phyloP scores from a whole-genome alignment of 2,797 vertebrate species.

The Masticophis lateralis region DNA sequence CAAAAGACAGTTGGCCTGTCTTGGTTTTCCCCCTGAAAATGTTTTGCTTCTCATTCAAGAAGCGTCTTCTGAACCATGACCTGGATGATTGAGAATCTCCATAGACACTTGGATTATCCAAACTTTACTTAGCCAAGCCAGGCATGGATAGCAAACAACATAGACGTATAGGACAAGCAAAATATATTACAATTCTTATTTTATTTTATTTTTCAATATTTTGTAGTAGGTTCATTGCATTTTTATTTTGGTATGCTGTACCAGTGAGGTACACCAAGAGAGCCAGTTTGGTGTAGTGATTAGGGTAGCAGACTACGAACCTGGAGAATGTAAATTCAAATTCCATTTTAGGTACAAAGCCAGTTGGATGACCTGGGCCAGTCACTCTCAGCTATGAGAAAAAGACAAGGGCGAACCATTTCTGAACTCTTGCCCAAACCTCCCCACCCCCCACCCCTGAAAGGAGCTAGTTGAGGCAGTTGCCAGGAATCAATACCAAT shows the following conservation, averaged over 20 bases:
- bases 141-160: not conserved
- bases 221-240: not conserved
- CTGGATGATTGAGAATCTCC: not conserved
- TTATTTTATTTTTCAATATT: not conserved
- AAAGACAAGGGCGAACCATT: not conserved
- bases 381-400: not conserved
- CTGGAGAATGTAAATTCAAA: not conserved
- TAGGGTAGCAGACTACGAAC: not conserved
- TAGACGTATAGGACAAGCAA: not conserved
- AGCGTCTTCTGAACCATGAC: not conserved
- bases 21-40: rapidly evolving
- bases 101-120: not conserved
- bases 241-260: not conserved
- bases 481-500: not conserved
- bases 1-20: not conserved
- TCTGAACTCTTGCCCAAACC: not conserved
- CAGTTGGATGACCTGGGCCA: not conserved
- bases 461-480: not conserved
- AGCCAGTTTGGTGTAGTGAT: not conserved
- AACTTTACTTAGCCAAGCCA: no score
- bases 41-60: not conserved
- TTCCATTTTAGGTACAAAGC: not conserved
- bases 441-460: not conserved
- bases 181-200: not conserved
- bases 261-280: not conserved